These are phyloP conservation scores for Rhagonycha lutea DNA, from an alignment of 2,888 invertebrate genomes.

Conservation along the genomic window DNA sequence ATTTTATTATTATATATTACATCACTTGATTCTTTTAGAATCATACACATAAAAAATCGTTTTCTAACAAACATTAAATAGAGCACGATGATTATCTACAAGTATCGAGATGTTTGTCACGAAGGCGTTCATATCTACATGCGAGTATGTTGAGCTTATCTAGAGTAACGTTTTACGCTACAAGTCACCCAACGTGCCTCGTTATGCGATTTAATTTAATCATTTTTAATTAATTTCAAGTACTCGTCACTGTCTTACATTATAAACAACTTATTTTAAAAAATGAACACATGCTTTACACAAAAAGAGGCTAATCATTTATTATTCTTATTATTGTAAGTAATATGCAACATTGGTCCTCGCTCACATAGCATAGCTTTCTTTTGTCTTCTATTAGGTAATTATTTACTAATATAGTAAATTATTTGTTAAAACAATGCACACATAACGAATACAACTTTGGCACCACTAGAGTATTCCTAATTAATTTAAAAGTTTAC, in stretches of 20 bases:
- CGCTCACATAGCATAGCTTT: neutral
- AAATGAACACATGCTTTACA: slow-evolving; percentile 14
- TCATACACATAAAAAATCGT: slow-evolving; percentile 58
- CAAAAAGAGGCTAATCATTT: slow-evolving; percentile 4
- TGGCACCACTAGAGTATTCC: slow-evolving; percentile 24
- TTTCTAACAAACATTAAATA: slow-evolving; percentile 55
- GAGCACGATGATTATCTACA: slow-evolving; percentile 55
- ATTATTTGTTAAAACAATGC: neutral
- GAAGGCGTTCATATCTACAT: slow-evolving; percentile 48
- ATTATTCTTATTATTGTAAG: neutral
- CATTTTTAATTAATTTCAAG: neutral
- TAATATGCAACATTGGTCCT: slow-evolving; percentile 10
- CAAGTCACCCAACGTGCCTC: slow-evolving; percentile 23
- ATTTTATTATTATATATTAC: slow-evolving; percentile 54
- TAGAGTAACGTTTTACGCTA: slow-evolving; percentile 32
- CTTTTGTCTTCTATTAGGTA: neutral
- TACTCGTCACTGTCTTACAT: slow-evolving; percentile 18
- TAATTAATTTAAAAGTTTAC: neutral
- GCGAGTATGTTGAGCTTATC: slow-evolving; percentile 42
- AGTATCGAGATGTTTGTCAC: slow-evolving; percentile 45
- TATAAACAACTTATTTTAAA: neutral
- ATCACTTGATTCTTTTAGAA: slow-evolving; percentile 57
- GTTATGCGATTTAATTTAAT: slow-evolving; percentile 24
- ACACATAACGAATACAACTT: slow-evolving; percentile 9
- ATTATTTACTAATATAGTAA: slow-evolving; percentile 5